Conservation (phyloP, 2,113 vertebrate genomes). For the Neodontobutis hainanensis region DNA sequence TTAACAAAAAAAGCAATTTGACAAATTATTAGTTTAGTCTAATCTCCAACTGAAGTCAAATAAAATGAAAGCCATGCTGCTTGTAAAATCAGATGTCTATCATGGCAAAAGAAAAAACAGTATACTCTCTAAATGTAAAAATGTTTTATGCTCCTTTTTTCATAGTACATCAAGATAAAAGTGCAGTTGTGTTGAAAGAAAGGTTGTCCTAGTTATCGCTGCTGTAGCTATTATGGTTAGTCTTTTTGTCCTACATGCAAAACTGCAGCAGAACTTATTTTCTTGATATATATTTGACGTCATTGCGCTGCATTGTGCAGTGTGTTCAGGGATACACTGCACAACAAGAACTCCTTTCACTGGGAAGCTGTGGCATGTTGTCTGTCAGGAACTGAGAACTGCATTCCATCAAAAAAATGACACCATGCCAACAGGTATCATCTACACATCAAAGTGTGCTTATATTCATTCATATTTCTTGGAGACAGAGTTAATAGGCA, state of each 20-base stretch:
- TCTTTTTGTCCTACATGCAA: not conserved
- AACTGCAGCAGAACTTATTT: not conserved
- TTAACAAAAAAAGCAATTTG: too few species aligned
- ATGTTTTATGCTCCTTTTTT: too few species aligned
- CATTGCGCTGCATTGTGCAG: not conserved
- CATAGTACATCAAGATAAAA: too few species aligned
- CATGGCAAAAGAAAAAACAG: too few species aligned
- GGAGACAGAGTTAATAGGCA: not conserved
- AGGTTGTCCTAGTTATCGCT: not conserved
- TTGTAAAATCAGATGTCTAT: too few species aligned
- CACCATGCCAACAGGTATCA: slow-evolving; percentile 17
- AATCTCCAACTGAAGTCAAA: too few species aligned
- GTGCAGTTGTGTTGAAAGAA: too few species aligned
- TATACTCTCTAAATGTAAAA: too few species aligned
- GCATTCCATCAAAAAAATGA: slow-evolving; percentile 42
- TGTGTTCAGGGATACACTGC: slow-evolving; percentile 8
- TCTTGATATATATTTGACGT: not conserved
- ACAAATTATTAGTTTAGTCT: too few species aligned
- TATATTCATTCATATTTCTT: not conserved
- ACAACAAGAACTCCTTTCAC: not conserved
- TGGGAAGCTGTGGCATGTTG: slow-evolving; percentile 44
- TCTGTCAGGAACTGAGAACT: slow-evolving; percentile 34
- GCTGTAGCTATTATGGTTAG: not conserved
- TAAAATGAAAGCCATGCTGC: too few species aligned
- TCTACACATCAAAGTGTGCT: not conserved